Evolutionary conservation across 2,888 invertebrate genomes (phyloP).

Genomic region (Limnephilus rhombicus): DNA sequence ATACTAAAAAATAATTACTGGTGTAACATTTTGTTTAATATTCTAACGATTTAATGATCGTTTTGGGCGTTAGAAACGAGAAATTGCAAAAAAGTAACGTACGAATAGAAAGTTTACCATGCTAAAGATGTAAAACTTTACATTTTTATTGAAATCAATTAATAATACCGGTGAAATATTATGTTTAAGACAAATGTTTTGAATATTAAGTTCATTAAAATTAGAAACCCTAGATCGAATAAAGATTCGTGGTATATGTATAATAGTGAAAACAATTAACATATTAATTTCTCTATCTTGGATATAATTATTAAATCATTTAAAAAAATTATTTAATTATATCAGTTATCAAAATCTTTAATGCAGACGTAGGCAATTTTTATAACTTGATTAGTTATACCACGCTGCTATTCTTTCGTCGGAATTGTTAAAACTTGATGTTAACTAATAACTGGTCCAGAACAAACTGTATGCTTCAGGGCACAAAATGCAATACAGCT

Average conservation of each 20-base stretch:
- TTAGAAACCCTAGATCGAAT: not conserved
- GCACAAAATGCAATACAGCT: too few relatives aligned
- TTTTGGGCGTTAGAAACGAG: not conserved
- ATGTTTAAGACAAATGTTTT: not conserved
- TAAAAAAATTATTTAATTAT: not conserved
- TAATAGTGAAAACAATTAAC: not conserved
- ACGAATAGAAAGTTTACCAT: not conserved
- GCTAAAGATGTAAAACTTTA: not conserved
- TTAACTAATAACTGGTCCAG: too few relatives aligned
- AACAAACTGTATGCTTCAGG: too few relatives aligned
- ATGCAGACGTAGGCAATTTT: not conserved
- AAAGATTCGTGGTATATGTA: not conserved
- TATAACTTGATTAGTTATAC: not conserved
- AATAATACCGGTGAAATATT: not conserved
- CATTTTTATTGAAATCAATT: not conserved
- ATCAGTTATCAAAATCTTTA: not conserved
- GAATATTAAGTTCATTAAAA: not conserved
- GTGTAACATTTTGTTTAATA: not conserved
- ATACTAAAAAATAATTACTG: not conserved
- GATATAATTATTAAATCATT: not conserved
- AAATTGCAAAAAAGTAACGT: not conserved
- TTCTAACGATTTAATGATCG: not conserved
- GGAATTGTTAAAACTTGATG: not conserved
- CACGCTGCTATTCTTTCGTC: not conserved
- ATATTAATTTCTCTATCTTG: not conserved